phyloP scores from a whole-genome alignment of 2,888 invertebrate species.

The Drosophila demipolita region DNA sequence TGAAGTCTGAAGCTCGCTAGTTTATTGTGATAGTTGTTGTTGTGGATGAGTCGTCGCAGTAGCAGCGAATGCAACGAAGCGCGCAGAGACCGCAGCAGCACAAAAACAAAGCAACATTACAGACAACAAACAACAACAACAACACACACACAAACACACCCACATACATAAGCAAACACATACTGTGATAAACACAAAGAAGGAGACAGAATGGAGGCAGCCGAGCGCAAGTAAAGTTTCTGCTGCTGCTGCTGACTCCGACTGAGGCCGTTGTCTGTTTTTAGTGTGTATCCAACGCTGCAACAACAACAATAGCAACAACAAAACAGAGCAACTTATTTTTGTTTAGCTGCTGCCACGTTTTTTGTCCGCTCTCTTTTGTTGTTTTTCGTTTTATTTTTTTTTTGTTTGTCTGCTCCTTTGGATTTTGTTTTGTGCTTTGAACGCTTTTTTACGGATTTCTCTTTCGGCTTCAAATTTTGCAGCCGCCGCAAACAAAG shows the following conservation, averaged over 20 bases:
- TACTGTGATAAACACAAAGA: constrained; percentile 36
- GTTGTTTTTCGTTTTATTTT: constrained; percentile 45
- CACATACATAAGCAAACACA: constrained; percentile 22
- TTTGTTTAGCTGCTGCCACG: constrained; percentile 72
- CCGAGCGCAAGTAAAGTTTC: constrained; percentile 45
- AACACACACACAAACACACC: constrained; percentile 35
- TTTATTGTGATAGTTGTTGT: constrained; percentile 15
- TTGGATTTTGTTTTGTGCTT: constrained; percentile 42
- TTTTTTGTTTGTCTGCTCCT: constrained; percentile 33
- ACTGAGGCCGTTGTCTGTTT: constrained; percentile 66
- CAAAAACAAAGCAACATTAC: constrained; percentile 38
- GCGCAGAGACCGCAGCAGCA: constrained; percentile 49
- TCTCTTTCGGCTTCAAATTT: constrained; percentile 64
- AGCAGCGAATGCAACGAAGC: constrained; percentile 52
- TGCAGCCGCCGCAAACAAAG: constrained; percentile 50
- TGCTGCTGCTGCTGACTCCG: constrained; percentile 29
- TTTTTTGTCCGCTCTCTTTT: constrained; percentile 54
- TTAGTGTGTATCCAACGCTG: constrained; percentile 66
- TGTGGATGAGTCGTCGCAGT: constrained; percentile 36
- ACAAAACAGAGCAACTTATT: constrained; percentile 64
- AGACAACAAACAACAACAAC: constrained; percentile 52
- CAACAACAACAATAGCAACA: constrained; percentile 35
- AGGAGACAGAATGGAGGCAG: constrained; percentile 65
- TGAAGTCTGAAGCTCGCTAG: constrained; percentile 19
- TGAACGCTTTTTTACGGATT: constrained; percentile 52